Base-by-base conservation (phyloP, 2,113 vertebrate genomes). In the Corythaeola cristata region DNA sequence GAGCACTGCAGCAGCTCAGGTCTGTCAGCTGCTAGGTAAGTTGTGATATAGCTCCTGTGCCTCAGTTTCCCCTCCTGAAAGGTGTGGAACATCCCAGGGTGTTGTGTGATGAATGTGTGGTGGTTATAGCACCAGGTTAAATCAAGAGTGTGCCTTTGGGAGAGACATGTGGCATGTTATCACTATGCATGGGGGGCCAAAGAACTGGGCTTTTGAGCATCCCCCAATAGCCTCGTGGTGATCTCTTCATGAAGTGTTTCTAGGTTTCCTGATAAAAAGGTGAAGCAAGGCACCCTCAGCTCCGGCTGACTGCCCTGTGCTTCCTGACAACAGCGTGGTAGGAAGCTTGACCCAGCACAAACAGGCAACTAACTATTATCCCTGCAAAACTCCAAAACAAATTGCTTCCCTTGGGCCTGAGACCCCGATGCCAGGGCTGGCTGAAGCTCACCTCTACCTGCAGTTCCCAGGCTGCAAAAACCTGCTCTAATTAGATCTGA, bases 161-260 rank as follows among this genome's bases (percentile, higher is more conserved):
- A 2, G 9, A 7, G 5, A 17, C 6, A 39, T 1, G 0, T 22
- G 39, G 21, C 4, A 2, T 2, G 1, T 49, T 71, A 50, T 30
- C 12, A 19, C n/a, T 0, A 0, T 7, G 11, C 2, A 2, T 2
- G 5, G 30, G 16, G 9, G 5, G 5, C 3, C 18, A 45, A 84
- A 45, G 44, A 50, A 9, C 5, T 32, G 47, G 67, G 60, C 15
- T 53, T 66, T 60, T 30, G 49, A 80, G 32, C 14, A 49, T 44
- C 30, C 19, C 7, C 11, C 0, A 3, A 24, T 12, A 85, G 22
- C 11, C 64, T 81, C 2, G 4, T 4, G 33, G 26, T 15, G 23
- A 30, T 49, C 11, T 76, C 39, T 59, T 23, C 3, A 3, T 9
- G 12, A 59, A 27, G 15, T 10, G 4, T 12, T 63, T 80, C 88